Base-by-base conservation (phyloP, 2,797 vertebrate genomes). In the Rousettus madagascariensis region DNA sequence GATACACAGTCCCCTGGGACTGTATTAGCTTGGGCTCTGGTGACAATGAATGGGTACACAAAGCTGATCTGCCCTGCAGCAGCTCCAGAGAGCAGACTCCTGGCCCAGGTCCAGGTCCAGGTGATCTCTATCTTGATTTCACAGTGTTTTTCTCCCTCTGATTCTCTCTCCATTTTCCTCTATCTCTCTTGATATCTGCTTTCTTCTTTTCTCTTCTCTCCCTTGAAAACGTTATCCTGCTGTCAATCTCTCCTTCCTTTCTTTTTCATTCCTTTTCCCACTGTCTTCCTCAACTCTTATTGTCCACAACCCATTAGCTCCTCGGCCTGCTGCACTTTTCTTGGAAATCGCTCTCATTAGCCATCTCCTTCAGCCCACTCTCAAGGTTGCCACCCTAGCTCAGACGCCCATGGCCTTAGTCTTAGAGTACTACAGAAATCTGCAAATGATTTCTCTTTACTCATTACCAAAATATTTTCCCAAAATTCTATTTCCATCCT, bases 61-160 rank as follows among this genome's bases (percentile, higher is more conserved):
- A 77, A 90, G 77, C 87, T 92, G 91, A 71, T 51, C 72, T 13
- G 38, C 65, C 90, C 85, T 79, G 53, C 86, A 93, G 68, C 30
- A 66, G 74, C 77, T 91, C 28, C 68, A 84, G 71, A 91, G 75
- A 79, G 38, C 28, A 36, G 74, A 84, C 41, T 90, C 82, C 78
- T 4, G 49, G 69, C 66, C 68, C 72, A 51, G 6, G 5, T 6
- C 26, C n/a, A 13, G 36, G 33, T 7, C 8, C 5, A 0, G 3
- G 8, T 13, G 36, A 46, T 16, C 30, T 65, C 36, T 13, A 4
- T 49, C 36, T 78, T 26, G 19, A 38, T 72, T 61, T 38, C 53
- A 61, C 9, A 0, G 0, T 20, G 5, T 80, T n/a, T 69, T 55
- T 77, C 30, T 69, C 57, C 16, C 59, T 75, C 66, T 12, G 26